Percentiles rank a stretch among this genome's conserved stretches.
Conservation (phyloP, 2,797 vertebrate genomes). For the Acrossocheilus wenchowensis region DNA sequence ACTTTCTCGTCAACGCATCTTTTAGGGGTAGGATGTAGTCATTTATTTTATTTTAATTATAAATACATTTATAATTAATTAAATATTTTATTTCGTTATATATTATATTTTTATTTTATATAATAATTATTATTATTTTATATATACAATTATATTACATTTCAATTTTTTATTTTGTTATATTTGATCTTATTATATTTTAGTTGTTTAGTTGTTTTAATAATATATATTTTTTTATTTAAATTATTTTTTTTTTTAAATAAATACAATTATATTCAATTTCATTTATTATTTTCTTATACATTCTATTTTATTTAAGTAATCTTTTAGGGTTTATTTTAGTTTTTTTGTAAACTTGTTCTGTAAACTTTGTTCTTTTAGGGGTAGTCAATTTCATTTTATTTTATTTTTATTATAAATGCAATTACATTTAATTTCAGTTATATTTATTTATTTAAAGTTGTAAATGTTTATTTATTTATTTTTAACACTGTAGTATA, state of each 20-base stretch:
- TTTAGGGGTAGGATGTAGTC: not conserved
- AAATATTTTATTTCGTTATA: too few relatives aligned
- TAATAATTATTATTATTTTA: too few relatives aligned
- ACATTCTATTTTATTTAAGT: not conserved
- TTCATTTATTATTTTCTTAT: not conserved
- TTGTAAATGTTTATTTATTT: not conserved
- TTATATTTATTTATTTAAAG: not conserved
- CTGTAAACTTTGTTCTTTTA: not conserved
- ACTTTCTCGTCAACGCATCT: too few relatives aligned
- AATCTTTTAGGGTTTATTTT: not conserved
- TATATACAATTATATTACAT: too few relatives aligned
- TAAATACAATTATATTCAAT: not conserved
- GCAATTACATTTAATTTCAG: not conserved
- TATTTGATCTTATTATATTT: too few relatives aligned
- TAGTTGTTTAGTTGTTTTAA: too few relatives aligned
- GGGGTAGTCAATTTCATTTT: not conserved
- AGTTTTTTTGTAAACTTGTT: too few relatives aligned
- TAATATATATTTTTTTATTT: not conserved
- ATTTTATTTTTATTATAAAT: not conserved
- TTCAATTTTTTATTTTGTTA: too few relatives aligned
- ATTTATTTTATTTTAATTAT: not conserved
- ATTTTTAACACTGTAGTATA: not conserved
- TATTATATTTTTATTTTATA: not conserved
- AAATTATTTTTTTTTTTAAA: not conserved
- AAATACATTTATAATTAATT: not conserved